Base-by-base conservation (phyloP, 2,888 invertebrate genomes). In the Tethea ocularis region DNA sequence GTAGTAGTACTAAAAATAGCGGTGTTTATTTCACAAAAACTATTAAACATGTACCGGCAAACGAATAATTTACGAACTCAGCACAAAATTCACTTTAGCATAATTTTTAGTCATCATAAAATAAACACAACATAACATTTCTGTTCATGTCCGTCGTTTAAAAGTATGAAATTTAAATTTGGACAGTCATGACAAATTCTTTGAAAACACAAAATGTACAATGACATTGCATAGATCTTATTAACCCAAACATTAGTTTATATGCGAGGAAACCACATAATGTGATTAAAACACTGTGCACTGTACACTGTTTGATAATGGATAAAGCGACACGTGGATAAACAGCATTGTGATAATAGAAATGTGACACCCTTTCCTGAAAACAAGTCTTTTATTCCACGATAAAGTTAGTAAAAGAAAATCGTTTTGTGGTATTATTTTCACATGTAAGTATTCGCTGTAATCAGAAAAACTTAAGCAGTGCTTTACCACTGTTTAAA, bases 191-290 rank as follows among this genome's bases (percentile, higher is more conserved):
- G 5, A 41, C n/a, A 17, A 17, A 17, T 8, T n/a, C 17, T n/a
- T 3, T 15, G 3, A 36, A 29, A 3, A 36, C 15, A 6, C 41
- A 41, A 15, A 38, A 15, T 1, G 15, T 38, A 38, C 15, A 15
- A 36, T 36, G 36, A 10, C 29, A 29, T 10, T 10, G 7, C 46
- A 20, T 10, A 46, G 10, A 41, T 41, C 41, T n/a, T 17, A 41
- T 41, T 41, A 15, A 15, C n/a, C 41, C 17, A 46, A 20, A 46
- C 20, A 46, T 20, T 46, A 20, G 17, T 46, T 17, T 46, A 20
- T 46, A 20, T 46, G 46, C 46, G 20, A 20, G 46, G 46, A 46
- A 10, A 46, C 46, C 46, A 46, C 38, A 38, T 38, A 46, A 46
- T 46, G 46, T 46, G 46, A 46, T 46, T 46, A 46, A 46, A 46